phyloP scores from a whole-genome alignment of 2,888 invertebrate genomes.

The Drosophila neoperkinsi region DNA sequence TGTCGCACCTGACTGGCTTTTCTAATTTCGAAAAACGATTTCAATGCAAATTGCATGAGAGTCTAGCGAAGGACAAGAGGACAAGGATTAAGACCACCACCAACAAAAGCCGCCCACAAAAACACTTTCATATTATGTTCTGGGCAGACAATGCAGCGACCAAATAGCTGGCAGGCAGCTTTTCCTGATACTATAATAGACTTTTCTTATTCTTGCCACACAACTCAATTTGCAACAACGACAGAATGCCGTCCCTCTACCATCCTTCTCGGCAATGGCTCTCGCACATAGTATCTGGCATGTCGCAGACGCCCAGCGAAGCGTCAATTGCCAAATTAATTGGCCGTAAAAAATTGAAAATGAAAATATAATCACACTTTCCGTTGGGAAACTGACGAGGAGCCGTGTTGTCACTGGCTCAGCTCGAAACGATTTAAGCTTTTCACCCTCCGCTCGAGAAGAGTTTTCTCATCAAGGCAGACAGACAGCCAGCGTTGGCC shows the following conservation, averaged over 20 bases:
- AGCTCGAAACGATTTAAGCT: conserved; percentile 47
- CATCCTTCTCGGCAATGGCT: conserved; percentile 1
- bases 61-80: conserved; percentile 8
- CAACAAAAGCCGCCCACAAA: conserved; percentile 68
- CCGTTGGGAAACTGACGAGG: conserved; percentile 58
- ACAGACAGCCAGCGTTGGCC: conserved; percentile 38
- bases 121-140: conserved; percentile 50
- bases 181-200: conserved; percentile 71
- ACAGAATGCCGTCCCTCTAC: conserved; percentile 3
- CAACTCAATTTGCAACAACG: conserved; percentile 75
- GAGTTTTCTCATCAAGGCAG: conserved; percentile 57
- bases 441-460: conserved; percentile 56
- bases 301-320: conserved; percentile 75
- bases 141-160: conserved; percentile 67
- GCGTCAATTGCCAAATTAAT: conserved; percentile 84
- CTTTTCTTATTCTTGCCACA: conserved; percentile 78
- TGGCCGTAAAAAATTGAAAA: conserved; percentile 85
- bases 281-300: conserved; percentile 38
- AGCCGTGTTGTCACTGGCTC: conserved; percentile 57
- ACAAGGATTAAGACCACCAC: conserved; percentile 35
- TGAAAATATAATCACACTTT: conserved; percentile 85
- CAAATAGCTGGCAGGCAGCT: conserved; percentile 73
- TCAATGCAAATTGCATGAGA: conserved; percentile 68
- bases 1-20: conserved; percentile 62
- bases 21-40: conserved; percentile 72